Evolutionary conservation across 2,797 vertebrate species (phyloP), one percentile per base, ranked within the genome.

Genomic region (Philypnodon macrostomus): DNA sequence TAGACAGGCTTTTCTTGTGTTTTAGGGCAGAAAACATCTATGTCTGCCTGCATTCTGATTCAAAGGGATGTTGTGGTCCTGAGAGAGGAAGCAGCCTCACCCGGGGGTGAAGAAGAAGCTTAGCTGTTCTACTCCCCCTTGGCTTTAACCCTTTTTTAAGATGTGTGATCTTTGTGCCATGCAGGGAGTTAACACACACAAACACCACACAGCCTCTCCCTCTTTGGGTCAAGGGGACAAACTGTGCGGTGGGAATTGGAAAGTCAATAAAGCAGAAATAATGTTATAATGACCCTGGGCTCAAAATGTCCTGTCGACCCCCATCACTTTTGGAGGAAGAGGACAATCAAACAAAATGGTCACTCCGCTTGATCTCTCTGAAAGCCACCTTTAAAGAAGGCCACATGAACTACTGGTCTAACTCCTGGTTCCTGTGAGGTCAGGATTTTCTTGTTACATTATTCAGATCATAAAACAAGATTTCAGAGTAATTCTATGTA

Each of bases 191-290:
- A 81, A 78, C 69, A 61, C 55, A 74, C 64, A 74, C 71, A 79
- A 49, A 66, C 57, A 79, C 58, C 52, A 66, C 53, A 63, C 29
- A 46, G 32, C 55, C 53, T 47, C 38, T 62, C 58, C 67, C 59
- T 52, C 64, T 47, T 17, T 1, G 70, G 87, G 81, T 89, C 84
- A 88, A 75, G 81, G 81, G 84, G 75, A 88, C 89, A 88, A 85
- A 87, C 87, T 86, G 85, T 85, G 81, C 86, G 79, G 79, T 82
- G 72, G 81, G 81, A 86, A 90, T 89, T 88, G 81, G 75, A 89
- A 88, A 89, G 86, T 86, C 87, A 86, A 87, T 87, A 89, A 91
- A 85, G 85, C 82, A 84, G 80, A 84, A 89, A 84, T 86, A 88
- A 89, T 89, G 88, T 88, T 89, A 81, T 83, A 88, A 86, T 87